These are phyloP conservation scores for Lutjanus erythropterus DNA, from an alignment of 2,113 vertebrate species.

Conservation along the genomic window DNA sequence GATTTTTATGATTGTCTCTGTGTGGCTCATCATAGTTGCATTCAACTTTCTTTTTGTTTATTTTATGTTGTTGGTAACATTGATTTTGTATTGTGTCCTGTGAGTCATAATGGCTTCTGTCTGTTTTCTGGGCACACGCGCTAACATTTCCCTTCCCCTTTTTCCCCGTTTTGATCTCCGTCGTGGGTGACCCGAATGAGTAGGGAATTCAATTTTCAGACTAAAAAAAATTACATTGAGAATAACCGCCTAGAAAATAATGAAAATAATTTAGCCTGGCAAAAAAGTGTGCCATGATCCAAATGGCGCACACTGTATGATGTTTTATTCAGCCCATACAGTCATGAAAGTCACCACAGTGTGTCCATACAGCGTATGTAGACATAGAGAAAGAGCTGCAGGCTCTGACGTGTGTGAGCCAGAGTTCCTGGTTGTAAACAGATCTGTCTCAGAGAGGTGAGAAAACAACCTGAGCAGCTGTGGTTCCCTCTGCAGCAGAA, in stretches of 20 bases:
- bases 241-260: constrained; percentile 20
- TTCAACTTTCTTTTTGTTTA: not conserved
- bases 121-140: constrained; percentile 19
- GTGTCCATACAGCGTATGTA: not conserved
- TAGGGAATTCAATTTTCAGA: constrained; percentile 19
- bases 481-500: constrained; percentile 6
- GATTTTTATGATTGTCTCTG: not conserved
- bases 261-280: constrained; percentile 30
- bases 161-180: constrained; percentile 6
- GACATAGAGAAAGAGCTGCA: constrained; percentile 9
- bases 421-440: constrained; percentile 45
- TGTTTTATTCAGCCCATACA: not conserved
- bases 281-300: constrained; percentile 14
- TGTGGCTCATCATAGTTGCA: not conserved
- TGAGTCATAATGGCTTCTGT: constrained; percentile 28
- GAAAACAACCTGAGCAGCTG: constrained; percentile 45
- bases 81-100: not conserved
- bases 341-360: constrained; percentile 1
- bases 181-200: constrained; percentile 31
- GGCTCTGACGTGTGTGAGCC: constrained; percentile 14
- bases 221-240: too few species aligned
- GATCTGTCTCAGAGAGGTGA: constrained; percentile 42
- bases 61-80: not conserved
- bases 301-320: not conserved
- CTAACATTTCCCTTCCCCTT: constrained; percentile 38